Base-by-base conservation (phyloP, 2,888 invertebrate genomes). In the Hydriomena furcata region DNA sequence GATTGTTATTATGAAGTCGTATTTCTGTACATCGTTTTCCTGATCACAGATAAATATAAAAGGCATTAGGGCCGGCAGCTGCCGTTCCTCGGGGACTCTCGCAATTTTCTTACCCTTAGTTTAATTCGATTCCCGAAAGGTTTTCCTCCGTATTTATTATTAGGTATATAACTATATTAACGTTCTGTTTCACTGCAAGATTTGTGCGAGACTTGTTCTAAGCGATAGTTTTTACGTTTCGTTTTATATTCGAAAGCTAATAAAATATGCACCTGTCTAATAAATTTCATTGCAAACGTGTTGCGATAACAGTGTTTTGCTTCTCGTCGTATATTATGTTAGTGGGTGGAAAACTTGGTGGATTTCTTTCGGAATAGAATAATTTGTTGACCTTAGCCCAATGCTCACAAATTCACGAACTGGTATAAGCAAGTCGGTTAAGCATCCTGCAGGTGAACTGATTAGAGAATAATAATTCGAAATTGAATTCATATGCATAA, bases 21-120 rank as follows among this genome's bases (percentile, higher is more conserved):
- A 71, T 69, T 67, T 66, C 64, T 75, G 69, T 68, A 66, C 63
- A 67, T 73, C 68, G 58, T 77, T 76, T 82, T 76, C 75, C 76
- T 74, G 78, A 82, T 82, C 77, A 71, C 76, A 83, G 87, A 90
- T 87, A 88, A 88, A 87, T 88, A 84, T 82, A 77, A 79, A 81
- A 76, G 72, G 66, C 84, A 87, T 87, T 87, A 87, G 83, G 84
- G 73, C 71, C 61, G 82, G 67, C 90, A 90, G 86, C 87, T 90
- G 90, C 83, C 82, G 82, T 79, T 86, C 88, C 85, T 84, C 64
- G 62, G 89, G 89, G 88, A 87, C 73, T 76, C 70, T 66, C 71
- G 82, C 85, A 88, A 88, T 89, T 89, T 89, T 84, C 88, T 78
- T 82, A 84, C 90, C 90, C 90, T 84, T 76, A 84, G 76, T 84